Percentiles rank a stretch among this genome's conserved stretches.
phyloP scores from a whole-genome alignment of 2,888 invertebrate species.

The Coremacera marginata region DNA sequence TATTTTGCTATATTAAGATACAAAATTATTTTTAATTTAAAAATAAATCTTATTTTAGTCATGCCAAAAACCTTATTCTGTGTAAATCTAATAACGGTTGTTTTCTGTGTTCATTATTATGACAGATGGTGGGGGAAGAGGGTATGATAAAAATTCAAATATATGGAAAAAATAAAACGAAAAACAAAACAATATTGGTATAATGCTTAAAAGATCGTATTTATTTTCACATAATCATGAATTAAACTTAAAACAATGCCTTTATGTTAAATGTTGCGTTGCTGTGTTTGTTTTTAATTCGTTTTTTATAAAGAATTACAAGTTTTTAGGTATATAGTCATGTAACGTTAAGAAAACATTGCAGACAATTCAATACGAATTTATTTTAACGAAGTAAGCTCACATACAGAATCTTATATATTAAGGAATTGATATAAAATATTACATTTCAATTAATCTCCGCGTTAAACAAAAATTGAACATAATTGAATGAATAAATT shows the following conservation, averaged over 20 bases:
- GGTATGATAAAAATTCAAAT: not conserved
- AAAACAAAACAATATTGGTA: not conserved
- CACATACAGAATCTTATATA: not conserved
- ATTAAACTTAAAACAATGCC: not conserved
- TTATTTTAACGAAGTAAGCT: no score
- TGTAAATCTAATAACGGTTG: no score
- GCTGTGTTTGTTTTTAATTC: not conserved
- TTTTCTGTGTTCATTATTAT: not conserved
- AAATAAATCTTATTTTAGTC: no score
- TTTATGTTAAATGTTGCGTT: not conserved
- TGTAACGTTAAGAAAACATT: no score
- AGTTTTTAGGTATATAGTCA: no score
- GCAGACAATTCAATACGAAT: no score
- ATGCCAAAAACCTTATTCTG: no score
- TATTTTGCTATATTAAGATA: no score
- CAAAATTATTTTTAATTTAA: no score
- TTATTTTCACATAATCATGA: not conserved
- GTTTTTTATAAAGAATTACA: no score
- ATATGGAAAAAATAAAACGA: not conserved
- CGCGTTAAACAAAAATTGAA: not conserved
- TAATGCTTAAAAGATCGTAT: not conserved
- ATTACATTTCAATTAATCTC: slow-evolving; percentile 8
- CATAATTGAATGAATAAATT: not conserved
- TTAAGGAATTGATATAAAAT: not conserved
- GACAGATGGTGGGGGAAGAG: not conserved